A percentile compares a stretch with the other conserved stretches of the same genome.
These are phyloP conservation scores for Lottia gigantea DNA, from an alignment of 2,888 invertebrate species.

Conservation along the genomic window DNA sequence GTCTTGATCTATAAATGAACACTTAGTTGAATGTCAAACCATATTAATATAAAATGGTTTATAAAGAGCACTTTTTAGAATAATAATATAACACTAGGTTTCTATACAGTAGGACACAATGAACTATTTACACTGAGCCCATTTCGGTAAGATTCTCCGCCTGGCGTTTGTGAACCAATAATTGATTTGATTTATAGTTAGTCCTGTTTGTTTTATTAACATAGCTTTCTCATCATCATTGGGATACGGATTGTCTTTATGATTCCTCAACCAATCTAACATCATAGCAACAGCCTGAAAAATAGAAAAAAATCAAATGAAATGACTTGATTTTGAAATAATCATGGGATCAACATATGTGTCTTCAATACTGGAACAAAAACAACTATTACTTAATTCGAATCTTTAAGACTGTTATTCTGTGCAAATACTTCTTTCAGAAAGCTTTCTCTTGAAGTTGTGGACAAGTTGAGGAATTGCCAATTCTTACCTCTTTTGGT, in stretches of 20 bases:
- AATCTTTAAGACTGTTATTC: too few relatives aligned
- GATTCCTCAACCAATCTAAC: conserved; percentile 67
- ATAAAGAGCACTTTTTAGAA: conserved; percentile 8
- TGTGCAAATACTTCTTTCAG: too few relatives aligned
- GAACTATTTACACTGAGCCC: conserved; percentile 60
- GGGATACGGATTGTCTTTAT: conserved; percentile 68
- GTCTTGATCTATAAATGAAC: too few relatives aligned
- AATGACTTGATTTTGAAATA: too few relatives aligned
- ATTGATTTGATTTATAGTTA: conserved; percentile 68
- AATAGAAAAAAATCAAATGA: conserved; percentile 10
- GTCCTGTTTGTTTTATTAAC: conserved; percentile 66
- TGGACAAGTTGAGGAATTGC: too few relatives aligned
- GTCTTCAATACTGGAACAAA: too few relatives aligned
- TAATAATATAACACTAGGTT: not conserved
- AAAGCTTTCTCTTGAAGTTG: too few relatives aligned
- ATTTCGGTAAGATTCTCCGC: conserved; percentile 67
- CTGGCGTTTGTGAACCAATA: conserved; percentile 69
- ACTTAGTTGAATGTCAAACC: too few relatives aligned
- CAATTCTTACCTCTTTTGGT: conserved; percentile 57
- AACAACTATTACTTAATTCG: too few relatives aligned
- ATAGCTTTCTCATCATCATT: conserved; percentile 68
- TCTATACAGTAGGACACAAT: not conserved
- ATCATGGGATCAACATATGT: too few relatives aligned
- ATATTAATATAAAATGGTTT: not conserved
- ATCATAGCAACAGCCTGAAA: conserved; percentile 67